These are phyloP conservation scores for Brachionus plicatilis DNA, from an alignment of 1,140 invertebrate species.

Conservation along the genomic window DNA sequence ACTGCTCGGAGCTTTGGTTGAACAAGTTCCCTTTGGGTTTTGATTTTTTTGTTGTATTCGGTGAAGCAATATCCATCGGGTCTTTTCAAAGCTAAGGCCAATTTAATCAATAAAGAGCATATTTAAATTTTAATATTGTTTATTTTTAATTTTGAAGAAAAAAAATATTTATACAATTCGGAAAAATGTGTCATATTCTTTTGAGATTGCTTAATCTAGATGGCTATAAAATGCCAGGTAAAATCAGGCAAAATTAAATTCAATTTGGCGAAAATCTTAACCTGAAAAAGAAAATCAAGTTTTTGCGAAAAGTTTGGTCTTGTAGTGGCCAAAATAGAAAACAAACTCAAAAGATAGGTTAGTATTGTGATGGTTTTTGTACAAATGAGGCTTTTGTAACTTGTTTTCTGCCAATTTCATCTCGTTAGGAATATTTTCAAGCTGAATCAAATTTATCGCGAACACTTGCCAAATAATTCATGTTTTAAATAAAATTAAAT, in stretches of 20 bases:
- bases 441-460: neutral
- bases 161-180: neutral
- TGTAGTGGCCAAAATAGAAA: neutral
- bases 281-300: neutral
- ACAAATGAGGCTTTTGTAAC: neutral
- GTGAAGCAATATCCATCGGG: neutral
- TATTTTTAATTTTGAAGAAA: neutral
- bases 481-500: neutral
- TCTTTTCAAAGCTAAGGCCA: neutral
- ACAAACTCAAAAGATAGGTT: neutral
- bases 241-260: neutral
- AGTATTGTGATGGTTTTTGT: neutral
- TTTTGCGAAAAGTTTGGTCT: neutral
- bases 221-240: neutral
- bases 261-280: neutral
- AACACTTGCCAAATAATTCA: slow-evolving; percentile 20
- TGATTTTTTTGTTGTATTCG: neutral
- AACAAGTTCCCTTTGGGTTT: neutral
- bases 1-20: neutral
- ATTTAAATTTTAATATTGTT: neutral
- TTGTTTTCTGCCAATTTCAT: slow-evolving; percentile 13
- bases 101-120: neutral
- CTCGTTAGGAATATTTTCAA: neutral
- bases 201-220: neutral
- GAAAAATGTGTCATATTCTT: neutral